These are phyloP conservation scores for Aricia agestis DNA, from an alignment of 1,140 invertebrate genomes.

Conservation along the genomic window DNA sequence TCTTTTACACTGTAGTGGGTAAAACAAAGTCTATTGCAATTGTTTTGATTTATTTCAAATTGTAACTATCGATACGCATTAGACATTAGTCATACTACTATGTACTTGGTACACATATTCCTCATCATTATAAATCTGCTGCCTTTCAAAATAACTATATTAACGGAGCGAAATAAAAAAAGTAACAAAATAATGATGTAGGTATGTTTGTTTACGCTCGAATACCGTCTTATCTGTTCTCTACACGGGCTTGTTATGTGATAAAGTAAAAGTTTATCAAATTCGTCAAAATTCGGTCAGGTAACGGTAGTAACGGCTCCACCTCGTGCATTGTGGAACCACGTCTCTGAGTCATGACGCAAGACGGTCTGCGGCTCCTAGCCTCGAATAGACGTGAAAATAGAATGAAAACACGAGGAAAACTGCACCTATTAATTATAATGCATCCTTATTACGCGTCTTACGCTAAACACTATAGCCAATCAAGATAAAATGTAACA, in stretches of 20 bases:
- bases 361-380: not conserved
- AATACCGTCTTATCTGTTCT: not conserved
- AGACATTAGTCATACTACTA: not conserved
- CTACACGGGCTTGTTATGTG: not conserved
- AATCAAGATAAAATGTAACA: too few species aligned
- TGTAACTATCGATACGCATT: not conserved
- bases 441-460: too few species aligned
- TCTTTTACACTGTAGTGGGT: not conserved
- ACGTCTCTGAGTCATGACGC: not conserved
- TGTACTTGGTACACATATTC: not conserved
- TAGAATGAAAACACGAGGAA: not conserved
- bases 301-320: conserved; percentile 42
- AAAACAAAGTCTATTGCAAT: not conserved
- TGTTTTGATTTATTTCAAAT: not conserved
- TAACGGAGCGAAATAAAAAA: not conserved
- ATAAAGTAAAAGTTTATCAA: conserved; percentile 21
- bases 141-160: not conserved
- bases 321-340: conserved; percentile 28
- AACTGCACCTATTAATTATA: not conserved
- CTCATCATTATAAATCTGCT: not conserved
- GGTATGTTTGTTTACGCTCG: not conserved
- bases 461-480: too few species aligned
- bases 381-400: not conserved
- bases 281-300: conserved; percentile 37
- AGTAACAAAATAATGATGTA: not conserved